These are phyloP conservation scores for Pristis pectinata DNA, from an alignment of 2,797 vertebrate species.

Conservation along the genomic window DNA sequence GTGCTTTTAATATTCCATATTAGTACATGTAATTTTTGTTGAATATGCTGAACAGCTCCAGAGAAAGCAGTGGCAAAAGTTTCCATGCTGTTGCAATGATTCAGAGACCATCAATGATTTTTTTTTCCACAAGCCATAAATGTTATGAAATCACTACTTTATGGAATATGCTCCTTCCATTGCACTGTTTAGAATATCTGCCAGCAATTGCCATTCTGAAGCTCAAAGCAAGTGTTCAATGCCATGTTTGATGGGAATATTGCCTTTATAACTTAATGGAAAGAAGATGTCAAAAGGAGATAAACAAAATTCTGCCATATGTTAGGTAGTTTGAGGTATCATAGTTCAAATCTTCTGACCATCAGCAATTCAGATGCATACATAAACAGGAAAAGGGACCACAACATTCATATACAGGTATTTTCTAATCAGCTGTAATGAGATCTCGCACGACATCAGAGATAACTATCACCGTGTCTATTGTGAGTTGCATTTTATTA, in stretches of 20 bases:
- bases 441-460: neutral
- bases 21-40: neutral
- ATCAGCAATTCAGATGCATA: neutral
- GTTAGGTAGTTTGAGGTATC: neutral
- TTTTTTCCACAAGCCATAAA: neutral
- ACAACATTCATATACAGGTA: neutral
- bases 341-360: neutral
- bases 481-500: neutral
- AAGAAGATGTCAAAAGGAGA: neutral
- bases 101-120: neutral
- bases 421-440: neutral
- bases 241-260: neutral
- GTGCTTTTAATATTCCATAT: neutral
- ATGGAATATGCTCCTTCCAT: neutral
- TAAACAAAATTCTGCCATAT: neutral
- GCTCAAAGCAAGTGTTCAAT: neutral
- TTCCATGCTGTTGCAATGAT: neutral
- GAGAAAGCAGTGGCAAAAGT: neutral
- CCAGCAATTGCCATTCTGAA: neutral
- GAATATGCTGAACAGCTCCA: neutral
- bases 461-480: neutral
- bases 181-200: neutral
- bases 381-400: neutral
- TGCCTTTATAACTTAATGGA: neutral
- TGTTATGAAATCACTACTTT: neutral